Conservation (phyloP, 2,888 invertebrate genomes). For the Tanytarsus gracilentus region DNA sequence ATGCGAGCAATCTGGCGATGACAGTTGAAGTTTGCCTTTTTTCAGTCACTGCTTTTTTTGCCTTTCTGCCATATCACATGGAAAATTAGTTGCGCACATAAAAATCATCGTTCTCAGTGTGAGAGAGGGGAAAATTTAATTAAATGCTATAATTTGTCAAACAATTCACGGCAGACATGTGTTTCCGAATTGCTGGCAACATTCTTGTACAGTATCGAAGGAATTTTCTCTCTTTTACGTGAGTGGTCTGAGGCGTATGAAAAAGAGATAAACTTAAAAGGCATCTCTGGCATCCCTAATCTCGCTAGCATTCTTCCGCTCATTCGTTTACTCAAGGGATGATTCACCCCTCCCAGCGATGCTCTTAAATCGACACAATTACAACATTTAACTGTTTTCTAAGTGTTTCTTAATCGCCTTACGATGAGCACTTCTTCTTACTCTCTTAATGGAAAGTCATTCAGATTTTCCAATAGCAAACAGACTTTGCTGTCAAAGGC, state of each 20-base stretch:
- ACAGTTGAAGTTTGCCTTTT: slow-evolving; percentile 20
- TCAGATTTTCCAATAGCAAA: neutral
- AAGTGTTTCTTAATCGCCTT: slow-evolving; percentile 26
- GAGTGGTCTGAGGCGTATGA: too few relatives aligned
- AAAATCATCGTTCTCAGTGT: neutral
- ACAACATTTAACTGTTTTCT: slow-evolving; percentile 19
- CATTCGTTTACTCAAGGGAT: neutral
- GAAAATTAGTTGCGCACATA: slow-evolving; percentile 6
- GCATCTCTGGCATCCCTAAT: too few relatives aligned
- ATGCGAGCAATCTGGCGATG: slow-evolving; percentile 1
- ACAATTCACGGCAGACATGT: too few relatives aligned
- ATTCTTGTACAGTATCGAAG: too few relatives aligned
- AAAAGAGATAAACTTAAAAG: too few relatives aligned
- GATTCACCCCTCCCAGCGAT: neutral
- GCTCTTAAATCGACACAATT: neutral
- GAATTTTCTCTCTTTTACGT: too few relatives aligned
- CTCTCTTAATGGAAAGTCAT: slow-evolving; percentile 19
- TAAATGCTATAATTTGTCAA: slow-evolving; percentile 26
- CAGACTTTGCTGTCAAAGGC: slow-evolving; percentile 16
- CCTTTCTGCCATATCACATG: neutral
- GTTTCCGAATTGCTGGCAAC: too few relatives aligned
- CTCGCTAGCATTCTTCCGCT: too few relatives aligned
- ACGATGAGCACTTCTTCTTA: neutral
- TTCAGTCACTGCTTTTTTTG: neutral
- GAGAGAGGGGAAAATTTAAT: slow-evolving; percentile 19